Conservation (phyloP, 2,113 vertebrate genomes). For the Meles meles region DNA sequence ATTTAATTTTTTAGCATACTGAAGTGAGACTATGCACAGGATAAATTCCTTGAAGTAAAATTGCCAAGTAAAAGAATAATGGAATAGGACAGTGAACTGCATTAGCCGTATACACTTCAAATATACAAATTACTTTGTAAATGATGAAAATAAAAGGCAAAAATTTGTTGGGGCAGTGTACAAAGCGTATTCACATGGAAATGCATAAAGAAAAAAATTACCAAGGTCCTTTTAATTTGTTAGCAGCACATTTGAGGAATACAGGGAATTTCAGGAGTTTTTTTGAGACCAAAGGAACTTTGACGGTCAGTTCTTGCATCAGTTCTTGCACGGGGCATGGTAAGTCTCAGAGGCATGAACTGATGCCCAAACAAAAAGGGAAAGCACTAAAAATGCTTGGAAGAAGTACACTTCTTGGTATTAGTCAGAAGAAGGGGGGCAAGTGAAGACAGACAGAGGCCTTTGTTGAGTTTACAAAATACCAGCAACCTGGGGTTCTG, state of each 20-base stretch:
- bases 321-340: neutral
- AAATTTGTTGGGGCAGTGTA: neutral
- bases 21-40: neutral
- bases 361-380: neutral
- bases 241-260: neutral
- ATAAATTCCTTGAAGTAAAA: constrained; percentile 17
- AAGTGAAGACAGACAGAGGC: neutral
- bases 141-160: neutral
- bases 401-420: neutral
- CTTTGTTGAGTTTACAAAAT: neutral
- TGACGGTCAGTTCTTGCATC: neutral
- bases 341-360: neutral
- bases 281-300: neutral
- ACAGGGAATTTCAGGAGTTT: neutral
- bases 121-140: neutral
- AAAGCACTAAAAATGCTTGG: neutral
- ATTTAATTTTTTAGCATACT: neutral
- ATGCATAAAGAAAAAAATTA: neutral
- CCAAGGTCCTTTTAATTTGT: neutral
- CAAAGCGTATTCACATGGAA: neutral
- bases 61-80: neutral
- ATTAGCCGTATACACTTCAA: neutral
- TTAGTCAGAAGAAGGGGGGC: neutral
- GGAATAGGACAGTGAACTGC: neutral
- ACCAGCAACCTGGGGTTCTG: neutral